phyloP scores from a whole-genome alignment of 53 echinoderm and acorn worm genomes.

The Antedon mediterranea region DNA sequence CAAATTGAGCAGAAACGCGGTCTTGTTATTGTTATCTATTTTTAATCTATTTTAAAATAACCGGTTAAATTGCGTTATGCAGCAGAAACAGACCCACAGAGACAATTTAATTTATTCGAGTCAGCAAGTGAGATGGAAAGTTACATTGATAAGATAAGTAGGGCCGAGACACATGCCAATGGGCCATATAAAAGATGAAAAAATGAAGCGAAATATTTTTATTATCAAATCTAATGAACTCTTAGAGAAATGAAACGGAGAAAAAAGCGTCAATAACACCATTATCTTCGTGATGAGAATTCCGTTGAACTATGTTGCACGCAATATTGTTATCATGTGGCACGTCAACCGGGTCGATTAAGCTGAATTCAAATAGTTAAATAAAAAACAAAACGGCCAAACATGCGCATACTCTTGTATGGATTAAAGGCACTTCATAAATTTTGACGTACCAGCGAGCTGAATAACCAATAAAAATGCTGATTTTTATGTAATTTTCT shows the following conservation, averaged over 20 bases:
- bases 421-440: neutral
- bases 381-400: constrained; percentile 1
- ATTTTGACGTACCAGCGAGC: neutral
- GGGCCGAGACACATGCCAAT: neutral
- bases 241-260: neutral
- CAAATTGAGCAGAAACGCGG: too few relatives aligned
- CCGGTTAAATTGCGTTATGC: too few relatives aligned
- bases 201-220: neutral
- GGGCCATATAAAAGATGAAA: too few relatives aligned
- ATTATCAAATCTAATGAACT: constrained; percentile 1
- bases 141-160: neutral
- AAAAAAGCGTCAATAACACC: neutral
- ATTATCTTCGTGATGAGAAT: neutral
- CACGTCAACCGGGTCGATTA: neutral
- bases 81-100: too few relatives aligned
- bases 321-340: neutral
- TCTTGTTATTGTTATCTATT: too few relatives aligned
- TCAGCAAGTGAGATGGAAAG: neutral
- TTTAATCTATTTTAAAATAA: too few relatives aligned
- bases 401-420: neutral
- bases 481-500: neutral
- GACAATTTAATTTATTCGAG: too few relatives aligned
- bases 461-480: constrained; percentile 1
- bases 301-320: neutral
- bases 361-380: neutral